phyloP scores from a whole-genome alignment of 2,113 vertebrate genomes.

The Dipodomys stephensi region DNA sequence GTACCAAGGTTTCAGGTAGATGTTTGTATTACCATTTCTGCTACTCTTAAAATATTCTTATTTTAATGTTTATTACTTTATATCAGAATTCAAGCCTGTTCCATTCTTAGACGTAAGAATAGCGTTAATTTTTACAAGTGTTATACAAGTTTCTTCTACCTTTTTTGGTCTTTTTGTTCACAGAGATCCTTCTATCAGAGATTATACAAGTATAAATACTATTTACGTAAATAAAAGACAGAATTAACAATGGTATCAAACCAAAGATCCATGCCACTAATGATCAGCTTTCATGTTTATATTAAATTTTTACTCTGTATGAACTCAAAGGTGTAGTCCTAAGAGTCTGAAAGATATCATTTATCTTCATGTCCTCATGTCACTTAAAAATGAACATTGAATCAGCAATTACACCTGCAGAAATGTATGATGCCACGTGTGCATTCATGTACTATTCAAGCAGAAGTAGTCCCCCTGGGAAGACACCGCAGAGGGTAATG shows the following conservation, averaged over 20 bases:
- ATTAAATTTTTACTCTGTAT: neutral
- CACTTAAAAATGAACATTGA: neutral
- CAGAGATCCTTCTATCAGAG: neutral
- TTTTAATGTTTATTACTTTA: slow-evolving; percentile 5
- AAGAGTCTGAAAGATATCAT: neutral
- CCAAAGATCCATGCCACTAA: neutral
- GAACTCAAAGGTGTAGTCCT: neutral
- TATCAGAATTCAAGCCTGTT: neutral
- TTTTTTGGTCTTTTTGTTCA: neutral
- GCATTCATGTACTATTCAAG: neutral
- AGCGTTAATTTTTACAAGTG: neutral
- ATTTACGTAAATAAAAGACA: neutral
- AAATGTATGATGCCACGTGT: neutral
- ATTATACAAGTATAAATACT: neutral
- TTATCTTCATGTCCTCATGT: neutral
- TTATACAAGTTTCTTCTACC: neutral
- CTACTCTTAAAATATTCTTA: neutral
- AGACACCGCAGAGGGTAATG: fast-evolving
- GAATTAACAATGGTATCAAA: neutral
- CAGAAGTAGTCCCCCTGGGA: neutral
- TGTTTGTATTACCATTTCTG: slow-evolving; percentile 74
- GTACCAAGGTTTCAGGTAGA: neutral
- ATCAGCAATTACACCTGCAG: neutral
- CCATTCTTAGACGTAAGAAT: neutral
- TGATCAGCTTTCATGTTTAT: neutral